Conservation (phyloP, 2,797 vertebrate species). For the Parauchenoglanis punctatus region DNA sequence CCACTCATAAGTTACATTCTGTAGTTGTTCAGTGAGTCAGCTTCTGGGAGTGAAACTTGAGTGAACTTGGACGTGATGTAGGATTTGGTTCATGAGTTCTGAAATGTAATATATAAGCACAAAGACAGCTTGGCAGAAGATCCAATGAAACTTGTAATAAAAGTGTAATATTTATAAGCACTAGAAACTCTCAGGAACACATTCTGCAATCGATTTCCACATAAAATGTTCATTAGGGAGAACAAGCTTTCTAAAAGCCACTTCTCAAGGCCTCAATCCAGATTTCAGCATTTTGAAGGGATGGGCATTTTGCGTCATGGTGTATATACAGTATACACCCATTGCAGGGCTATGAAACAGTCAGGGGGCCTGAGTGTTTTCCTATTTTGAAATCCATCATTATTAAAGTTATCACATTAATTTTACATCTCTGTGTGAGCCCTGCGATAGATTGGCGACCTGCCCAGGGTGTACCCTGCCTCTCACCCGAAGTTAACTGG, state of each 20-base stretch:
- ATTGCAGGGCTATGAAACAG: neutral
- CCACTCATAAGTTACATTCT: slow-evolving; percentile 1
- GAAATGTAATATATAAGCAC: slow-evolving; percentile 4
- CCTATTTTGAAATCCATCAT: neutral
- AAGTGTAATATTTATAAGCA: neutral
- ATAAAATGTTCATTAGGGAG: slow-evolving; percentile 19
- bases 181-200: neutral
- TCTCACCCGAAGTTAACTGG: too few relatives aligned
- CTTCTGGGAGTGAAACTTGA: neutral
- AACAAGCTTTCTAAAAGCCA: neutral
- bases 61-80: neutral
- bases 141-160: neutral
- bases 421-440: too few relatives aligned
- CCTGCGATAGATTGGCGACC: too few relatives aligned
- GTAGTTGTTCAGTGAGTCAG: neutral
- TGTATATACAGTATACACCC: neutral
- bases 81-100: neutral
- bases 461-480: too few relatives aligned
- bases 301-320: neutral
- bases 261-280: neutral
- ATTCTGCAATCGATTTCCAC: neutral
- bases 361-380: neutral
- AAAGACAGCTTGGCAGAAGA: slow-evolving; percentile 16
- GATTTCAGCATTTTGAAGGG: neutral
- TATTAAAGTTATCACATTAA: too few relatives aligned